A percentile compares a stretch with the other conserved stretches of the same genome.
Evolutionary conservation across 2,888 invertebrate genomes (phyloP).

Genomic region (Imbricaverruca yamaguchii): DNA sequence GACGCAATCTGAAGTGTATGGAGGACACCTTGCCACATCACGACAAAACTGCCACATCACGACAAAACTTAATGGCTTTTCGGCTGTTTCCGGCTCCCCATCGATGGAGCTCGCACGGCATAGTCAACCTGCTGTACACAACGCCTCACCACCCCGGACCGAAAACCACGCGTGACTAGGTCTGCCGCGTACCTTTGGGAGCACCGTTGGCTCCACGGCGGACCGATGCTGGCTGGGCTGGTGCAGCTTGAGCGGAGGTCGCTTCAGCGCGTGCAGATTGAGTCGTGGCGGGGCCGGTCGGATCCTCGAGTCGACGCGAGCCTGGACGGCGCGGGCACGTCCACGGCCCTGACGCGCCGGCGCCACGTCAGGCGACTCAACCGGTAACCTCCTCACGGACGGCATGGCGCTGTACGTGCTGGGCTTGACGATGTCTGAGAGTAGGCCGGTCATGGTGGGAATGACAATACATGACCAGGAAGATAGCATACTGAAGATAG

Average conservation of each 20-base stretch:
- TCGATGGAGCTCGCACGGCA: too few relatives aligned
- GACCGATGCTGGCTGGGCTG: background rate
- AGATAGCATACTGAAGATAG: background rate
- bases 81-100: too few relatives aligned
- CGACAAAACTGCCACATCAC: too few relatives aligned
- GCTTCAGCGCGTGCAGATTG: background rate
- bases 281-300: background rate
- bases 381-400: background rate
- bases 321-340: background rate
- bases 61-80: too few relatives aligned
- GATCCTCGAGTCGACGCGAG: background rate
- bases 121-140: too few relatives aligned
- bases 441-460: background rate
- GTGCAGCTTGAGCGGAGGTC: background rate
- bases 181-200: background rate
- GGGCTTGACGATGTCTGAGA: background rate
- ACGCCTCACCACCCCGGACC: too few relatives aligned
- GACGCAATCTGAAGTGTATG: too few relatives aligned
- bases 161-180: too few relatives aligned
- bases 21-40: too few relatives aligned
- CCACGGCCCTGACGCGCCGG: background rate
- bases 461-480: background rate
- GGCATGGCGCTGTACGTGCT: background rate
- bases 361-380: background rate
- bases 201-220: too few relatives aligned